These are phyloP conservation scores for Metalampra italica DNA, from an alignment of 2,888 invertebrate genomes.

Conservation along the genomic window DNA sequence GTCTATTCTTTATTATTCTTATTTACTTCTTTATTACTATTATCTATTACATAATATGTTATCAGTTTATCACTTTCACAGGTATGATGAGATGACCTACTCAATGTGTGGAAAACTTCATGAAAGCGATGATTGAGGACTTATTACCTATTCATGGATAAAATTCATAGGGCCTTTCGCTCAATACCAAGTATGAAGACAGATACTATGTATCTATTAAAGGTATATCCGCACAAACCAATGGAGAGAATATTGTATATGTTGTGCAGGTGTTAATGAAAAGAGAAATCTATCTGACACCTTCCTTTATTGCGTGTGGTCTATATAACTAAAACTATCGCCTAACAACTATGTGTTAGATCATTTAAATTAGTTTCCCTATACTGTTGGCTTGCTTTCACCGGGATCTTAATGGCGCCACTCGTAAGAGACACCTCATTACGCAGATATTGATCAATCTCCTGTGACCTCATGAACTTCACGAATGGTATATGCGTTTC, in stretches of 20 bases:
- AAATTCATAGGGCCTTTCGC: too few relatives aligned
- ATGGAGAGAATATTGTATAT: not conserved
- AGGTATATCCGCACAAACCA: conserved; percentile 1
- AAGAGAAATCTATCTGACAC: conserved; percentile 13
- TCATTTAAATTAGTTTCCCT: conserved; percentile 59
- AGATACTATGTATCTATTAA: not conserved
- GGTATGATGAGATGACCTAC: too few relatives aligned
- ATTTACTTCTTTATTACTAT: too few relatives aligned
- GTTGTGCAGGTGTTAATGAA: conserved; percentile 4
- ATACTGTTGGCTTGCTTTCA: conserved; percentile 39
- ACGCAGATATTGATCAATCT: conserved; percentile 59
- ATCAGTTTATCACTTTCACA: too few relatives aligned
- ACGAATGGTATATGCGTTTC: conserved; percentile 37
- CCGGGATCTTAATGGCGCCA: conserved; percentile 56
- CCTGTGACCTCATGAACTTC: conserved; percentile 48
- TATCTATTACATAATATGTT: too few relatives aligned
- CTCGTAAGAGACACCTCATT: conserved; percentile 51
- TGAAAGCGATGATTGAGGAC: too few relatives aligned
- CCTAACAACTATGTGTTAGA: conserved; percentile 33
- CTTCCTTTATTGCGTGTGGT: conserved; percentile 32
- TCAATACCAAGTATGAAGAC: not conserved
- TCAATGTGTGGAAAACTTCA: too few relatives aligned
- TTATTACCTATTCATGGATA: too few relatives aligned
- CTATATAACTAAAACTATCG: conserved; percentile 28
- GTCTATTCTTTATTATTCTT: too few relatives aligned